Conservation (phyloP, 1,140 invertebrate genomes). For the Trachymyrmex septentrionalis region DNA sequence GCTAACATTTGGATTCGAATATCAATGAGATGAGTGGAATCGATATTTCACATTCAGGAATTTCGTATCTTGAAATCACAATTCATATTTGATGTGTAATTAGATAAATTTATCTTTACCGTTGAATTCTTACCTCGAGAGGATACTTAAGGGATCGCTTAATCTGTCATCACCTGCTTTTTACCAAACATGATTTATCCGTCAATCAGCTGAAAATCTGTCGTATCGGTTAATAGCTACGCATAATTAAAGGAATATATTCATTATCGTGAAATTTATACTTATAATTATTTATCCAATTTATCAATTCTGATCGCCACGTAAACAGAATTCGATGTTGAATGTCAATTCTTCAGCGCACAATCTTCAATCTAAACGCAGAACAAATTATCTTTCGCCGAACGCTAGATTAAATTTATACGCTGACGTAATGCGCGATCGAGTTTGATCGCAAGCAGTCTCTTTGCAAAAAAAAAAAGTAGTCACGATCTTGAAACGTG, state of each 20-base stretch:
- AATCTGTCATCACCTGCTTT: background rate
- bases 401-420: slow-evolving; percentile 74
- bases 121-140: background rate
- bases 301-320: slow-evolving; percentile 17
- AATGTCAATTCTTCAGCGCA: background rate
- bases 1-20: background rate
- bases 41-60: background rate
- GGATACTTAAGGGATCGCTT: background rate
- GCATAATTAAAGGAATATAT: slow-evolving; percentile 18
- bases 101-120: background rate
- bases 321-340: slow-evolving; percentile 12
- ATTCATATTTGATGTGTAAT: background rate
- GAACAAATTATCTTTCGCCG: slow-evolving; percentile 51
- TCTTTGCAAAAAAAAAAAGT: slow-evolving; percentile 54
- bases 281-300: background rate
- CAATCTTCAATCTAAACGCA: slow-evolving; percentile 56
- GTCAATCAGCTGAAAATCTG: background rate
- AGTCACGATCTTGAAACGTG: slow-evolving; percentile 56
- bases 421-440: slow-evolving; percentile 68
- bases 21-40: slow-evolving; percentile 2
- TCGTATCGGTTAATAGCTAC: background rate
- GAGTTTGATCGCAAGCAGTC: slow-evolving; percentile 24
- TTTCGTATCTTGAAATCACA: background rate
- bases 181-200: background rate
- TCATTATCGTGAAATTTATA: background rate